Conservation (phyloP, 2,113 vertebrate genomes). For the Osmerus mordax region DNA sequence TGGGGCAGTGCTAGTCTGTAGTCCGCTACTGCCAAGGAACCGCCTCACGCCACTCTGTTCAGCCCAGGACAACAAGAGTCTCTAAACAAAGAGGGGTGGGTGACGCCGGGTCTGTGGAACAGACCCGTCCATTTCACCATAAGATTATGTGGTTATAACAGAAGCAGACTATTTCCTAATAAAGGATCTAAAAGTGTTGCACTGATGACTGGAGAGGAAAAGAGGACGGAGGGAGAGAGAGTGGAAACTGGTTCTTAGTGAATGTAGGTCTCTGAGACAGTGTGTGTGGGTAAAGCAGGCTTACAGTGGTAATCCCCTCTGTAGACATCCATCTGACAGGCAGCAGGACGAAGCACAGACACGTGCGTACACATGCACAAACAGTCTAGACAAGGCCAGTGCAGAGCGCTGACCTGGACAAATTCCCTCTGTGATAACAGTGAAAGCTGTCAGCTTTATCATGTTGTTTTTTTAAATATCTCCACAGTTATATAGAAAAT, state of each 20-base stretch:
- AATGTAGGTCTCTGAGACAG: conserved; percentile 73
- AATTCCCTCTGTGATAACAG: neutral
- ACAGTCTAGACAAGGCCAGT: conserved; percentile 9
- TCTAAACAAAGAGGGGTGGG: neutral
- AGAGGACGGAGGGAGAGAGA: conserved; percentile 15
- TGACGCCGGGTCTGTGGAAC: no score
- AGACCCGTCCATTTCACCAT: neutral
- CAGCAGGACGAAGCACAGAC: conserved; percentile 29
- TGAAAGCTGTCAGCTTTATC: neutral
- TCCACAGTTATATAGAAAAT: no score
- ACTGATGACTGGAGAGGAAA: conserved; percentile 14
- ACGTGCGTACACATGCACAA: conserved; percentile 13
- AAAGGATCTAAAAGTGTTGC: conserved; percentile 16
- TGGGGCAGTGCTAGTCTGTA: conserved; percentile 27
- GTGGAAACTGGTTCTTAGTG: conserved; percentile 68
- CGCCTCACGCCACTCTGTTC: conserved; percentile 1
- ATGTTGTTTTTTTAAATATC: no score
- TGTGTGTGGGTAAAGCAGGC: conserved; percentile 69
- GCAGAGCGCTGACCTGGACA: neutral
- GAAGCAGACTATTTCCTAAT: conserved; percentile 10
- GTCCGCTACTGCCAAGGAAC: conserved; percentile 47
- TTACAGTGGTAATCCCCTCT: conserved; percentile 75
- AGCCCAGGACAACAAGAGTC: neutral
- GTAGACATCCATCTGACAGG: conserved; percentile 72
- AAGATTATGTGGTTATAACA: neutral